Base-by-base conservation (phyloP, 2,888 invertebrate species). In the Pterostichus madidus region DNA sequence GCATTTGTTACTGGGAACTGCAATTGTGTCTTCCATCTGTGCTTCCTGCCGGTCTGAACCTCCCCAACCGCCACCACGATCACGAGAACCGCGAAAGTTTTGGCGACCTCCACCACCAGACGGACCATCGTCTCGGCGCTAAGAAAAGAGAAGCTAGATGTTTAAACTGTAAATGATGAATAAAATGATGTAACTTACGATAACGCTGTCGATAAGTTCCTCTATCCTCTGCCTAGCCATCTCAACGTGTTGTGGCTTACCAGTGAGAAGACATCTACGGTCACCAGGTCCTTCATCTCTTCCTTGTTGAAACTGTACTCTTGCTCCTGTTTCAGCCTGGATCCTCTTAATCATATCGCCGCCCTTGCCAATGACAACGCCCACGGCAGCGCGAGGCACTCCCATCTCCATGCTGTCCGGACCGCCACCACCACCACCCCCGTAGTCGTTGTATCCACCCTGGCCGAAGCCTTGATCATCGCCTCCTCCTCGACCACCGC, bases 261-360 rank as follows among this genome's bases (percentile, higher is more conserved):
- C 99, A 87, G 96, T 96, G 76, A 99, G 93, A 84, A 96, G 94
- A 89, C 98, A 98, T 89, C 96, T 93, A 83, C 98, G 93, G 87
- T 98, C 98, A 0, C 95, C 96, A 0, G 96, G 96, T 5, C 96
- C 97, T 87, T 98, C 97, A 87, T 96, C 96, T 87, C 96, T 92
- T 80, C 96, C 96, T 88, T 96, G 95, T 86, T 94, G 94, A 90
- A 99, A 98, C 89, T 99, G 99, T 61, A 99, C 96, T 87, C 97
- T 93, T 84, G 97, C 97, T 0, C 98, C 98, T 0, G 98, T 97
- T 89, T 99, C 98, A 0, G 95, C 94, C 90, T 98, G 98, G 85
- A 99, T 97, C 90, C 97, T 97, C 91, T 98, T 98, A 86, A 99
- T 99, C 97, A 98, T 99, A 86, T 99, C 98, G 11, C 99, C 99